Conservation (phyloP, 2,888 invertebrate genomes). For the Pristionchus exspectatus region DNA sequence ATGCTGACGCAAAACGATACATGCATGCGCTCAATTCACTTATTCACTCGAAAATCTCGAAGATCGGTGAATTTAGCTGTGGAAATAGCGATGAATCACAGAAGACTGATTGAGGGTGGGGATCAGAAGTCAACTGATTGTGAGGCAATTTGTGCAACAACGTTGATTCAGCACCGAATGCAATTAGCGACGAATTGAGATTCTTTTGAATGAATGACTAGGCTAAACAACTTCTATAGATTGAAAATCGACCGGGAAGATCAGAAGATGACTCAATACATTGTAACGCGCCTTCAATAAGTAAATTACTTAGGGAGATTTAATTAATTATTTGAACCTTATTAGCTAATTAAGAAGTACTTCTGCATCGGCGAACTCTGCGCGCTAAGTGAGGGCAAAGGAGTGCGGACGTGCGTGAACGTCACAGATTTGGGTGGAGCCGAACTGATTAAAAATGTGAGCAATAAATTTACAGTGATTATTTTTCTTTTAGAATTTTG, state of each 20-base stretch:
- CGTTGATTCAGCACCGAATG: no score
- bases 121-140: no score
- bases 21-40: no score
- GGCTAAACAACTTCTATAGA: background rate
- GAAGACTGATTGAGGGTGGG: no score
- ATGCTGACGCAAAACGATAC: no score
- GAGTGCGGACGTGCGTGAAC: conserved; percentile 19
- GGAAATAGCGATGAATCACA: no score
- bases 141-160: no score
- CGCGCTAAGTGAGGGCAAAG: background rate
- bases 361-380: conserved; percentile 37
- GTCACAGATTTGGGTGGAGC: background rate
- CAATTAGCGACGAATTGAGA: background rate
- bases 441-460: conserved; percentile 17
- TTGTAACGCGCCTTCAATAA: no score
- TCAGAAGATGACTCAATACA: no score
- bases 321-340: background rate
- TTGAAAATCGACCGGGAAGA: background rate
- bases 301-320: background rate
- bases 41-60: no score
- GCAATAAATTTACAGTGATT: background rate
- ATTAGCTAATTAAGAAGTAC: background rate
- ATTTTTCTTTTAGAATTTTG: background rate
- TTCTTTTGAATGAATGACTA: background rate
- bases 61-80: no score